Conservation (phyloP, 53 echinoderm and acorn worm genomes). For the Apostichopus leukothele region DNA sequence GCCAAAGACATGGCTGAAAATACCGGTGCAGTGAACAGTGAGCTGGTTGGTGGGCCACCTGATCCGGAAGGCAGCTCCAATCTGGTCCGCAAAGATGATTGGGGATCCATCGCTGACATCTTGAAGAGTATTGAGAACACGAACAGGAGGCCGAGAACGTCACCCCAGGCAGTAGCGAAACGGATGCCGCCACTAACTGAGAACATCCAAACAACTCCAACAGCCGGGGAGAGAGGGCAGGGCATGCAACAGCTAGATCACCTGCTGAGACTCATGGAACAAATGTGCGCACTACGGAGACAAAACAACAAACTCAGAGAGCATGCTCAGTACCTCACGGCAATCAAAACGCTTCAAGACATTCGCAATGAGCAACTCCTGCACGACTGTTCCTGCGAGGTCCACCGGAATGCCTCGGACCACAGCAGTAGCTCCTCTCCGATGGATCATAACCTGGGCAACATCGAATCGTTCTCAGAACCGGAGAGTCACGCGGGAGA, state of each 20-base stretch:
- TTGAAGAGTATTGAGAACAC: conserved; percentile 86
- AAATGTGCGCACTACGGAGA: conserved; percentile 85
- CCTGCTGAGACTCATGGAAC: conserved; percentile 88
- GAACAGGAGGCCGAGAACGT: conserved; percentile 32
- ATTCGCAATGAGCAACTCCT: conserved; percentile 79
- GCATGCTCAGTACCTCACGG: conserved; percentile 84
- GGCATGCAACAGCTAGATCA: conserved; percentile 94
- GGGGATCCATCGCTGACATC: conserved; percentile 90
- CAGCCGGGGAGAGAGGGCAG: conserved; percentile 60
- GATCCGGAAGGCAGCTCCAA: conserved; percentile 23
- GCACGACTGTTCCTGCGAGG: conserved; percentile 81
- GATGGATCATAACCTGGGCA: conserved; percentile 54
- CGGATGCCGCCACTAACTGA: conserved; percentile 83
- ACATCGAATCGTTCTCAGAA: conserved; percentile 82
- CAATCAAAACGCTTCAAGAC: conserved; percentile 84
- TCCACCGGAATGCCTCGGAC: conserved; percentile 62
- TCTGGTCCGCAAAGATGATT: conserved; percentile 61
- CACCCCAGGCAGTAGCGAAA: conserved; percentile 47
- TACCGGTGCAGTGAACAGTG: background rate
- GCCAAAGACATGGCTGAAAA: background rate
- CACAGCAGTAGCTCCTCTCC: conserved; percentile 56
- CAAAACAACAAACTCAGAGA: conserved; percentile 86
- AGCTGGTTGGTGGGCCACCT: conserved; percentile 8
- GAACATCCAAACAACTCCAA: conserved; percentile 69
- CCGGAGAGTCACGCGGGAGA: conserved; percentile 89